Base-by-base conservation (phyloP, 1,140 invertebrate species). In the Protaetia brevitarsis region DNA sequence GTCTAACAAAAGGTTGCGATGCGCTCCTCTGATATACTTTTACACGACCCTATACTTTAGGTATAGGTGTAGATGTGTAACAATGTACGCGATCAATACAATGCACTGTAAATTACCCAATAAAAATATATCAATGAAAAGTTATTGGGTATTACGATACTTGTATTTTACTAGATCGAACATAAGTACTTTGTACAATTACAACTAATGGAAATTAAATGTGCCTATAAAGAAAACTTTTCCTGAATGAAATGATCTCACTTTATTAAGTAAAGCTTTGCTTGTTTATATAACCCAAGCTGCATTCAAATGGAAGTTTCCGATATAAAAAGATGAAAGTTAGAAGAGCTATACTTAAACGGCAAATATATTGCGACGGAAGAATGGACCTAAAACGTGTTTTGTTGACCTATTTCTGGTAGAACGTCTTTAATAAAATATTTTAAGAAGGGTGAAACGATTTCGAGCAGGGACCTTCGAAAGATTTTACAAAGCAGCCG, bases 351-450 rank as follows among this genome's bases (percentile, higher is more conserved):
- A 5, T 23, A 23, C 19, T 51, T 19, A 51, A 51, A 23, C 41
- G 7, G 41, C 11, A 7, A 23, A 23, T 21, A 51, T 51, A 45
- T 45, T 45, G 37, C 37, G 3, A 19, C 13, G 2, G 16, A 51
- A 51, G 0, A 51, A 51, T 16, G 11, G 23, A 45, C 3, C n/a
- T 0, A 2, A 13, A 23, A 51, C 3, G 19, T 51, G 41, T 51
- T 51, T 51, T 51, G 41, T 19, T 51, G 41, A 51, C 41, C 41
- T 51, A 51, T 23, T 51, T 51, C 26, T 23, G 26, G 26, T 10
- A 16, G 11, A 51, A 21, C 41, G 41, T 10, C 16, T 51, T 51
- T 51, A 51, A 23, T 23, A 51, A 51, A 51, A 51, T 51, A 51
- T 51, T 51, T 51, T 23, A 51, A 51, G 26, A 19, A 21, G 19